Percentiles rank a stretch among this genome's conserved stretches.
Conservation (phyloP, 1,140 invertebrate genomes). For the Musca domestica region DNA sequence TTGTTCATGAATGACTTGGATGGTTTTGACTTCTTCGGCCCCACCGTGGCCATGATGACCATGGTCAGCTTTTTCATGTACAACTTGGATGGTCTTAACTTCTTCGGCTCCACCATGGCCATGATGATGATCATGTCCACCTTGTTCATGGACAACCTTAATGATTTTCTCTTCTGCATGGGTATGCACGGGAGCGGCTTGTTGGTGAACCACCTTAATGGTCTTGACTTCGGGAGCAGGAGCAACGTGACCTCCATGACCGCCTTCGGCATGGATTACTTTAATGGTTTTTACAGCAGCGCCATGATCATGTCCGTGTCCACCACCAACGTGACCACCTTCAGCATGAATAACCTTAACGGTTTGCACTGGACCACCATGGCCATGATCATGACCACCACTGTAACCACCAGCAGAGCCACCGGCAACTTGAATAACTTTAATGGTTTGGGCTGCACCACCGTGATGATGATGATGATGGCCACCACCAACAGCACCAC, state of each 20-base stretch:
- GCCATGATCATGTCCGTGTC: background rate
- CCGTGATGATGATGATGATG: no score
- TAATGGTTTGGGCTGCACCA: slow-evolving; percentile 35
- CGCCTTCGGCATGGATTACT: slow-evolving; percentile 33
- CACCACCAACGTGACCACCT: slow-evolving; percentile 27
- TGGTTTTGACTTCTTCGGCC: slow-evolving; percentile 22
- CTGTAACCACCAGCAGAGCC: slow-evolving; percentile 25
- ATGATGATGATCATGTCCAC: background rate
- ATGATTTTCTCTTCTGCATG: slow-evolving; percentile 40
- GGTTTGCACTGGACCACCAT: slow-evolving; percentile 37
- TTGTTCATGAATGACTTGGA: slow-evolving; percentile 29
- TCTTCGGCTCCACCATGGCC: background rate
- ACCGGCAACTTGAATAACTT: slow-evolving; percentile 37
- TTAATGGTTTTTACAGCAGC: slow-evolving; percentile 37
- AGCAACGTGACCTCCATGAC: no score
- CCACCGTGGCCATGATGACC: slow-evolving; percentile 28
- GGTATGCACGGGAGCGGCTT: slow-evolving; percentile 24
- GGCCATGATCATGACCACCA: slow-evolving; percentile 28
- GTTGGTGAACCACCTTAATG: slow-evolving; percentile 25
- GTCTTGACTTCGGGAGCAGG: slow-evolving; percentile 27
- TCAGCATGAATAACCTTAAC: slow-evolving; percentile 42
- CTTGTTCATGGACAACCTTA: slow-evolving; percentile 44
- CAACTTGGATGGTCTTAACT: slow-evolving; percentile 26
- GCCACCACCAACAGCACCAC: slow-evolving; percentile 13
- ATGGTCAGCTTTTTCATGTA: slow-evolving; percentile 15